phyloP scores from a whole-genome alignment of 1,140 invertebrate species.

The Zaprionus tsacasi region DNA sequence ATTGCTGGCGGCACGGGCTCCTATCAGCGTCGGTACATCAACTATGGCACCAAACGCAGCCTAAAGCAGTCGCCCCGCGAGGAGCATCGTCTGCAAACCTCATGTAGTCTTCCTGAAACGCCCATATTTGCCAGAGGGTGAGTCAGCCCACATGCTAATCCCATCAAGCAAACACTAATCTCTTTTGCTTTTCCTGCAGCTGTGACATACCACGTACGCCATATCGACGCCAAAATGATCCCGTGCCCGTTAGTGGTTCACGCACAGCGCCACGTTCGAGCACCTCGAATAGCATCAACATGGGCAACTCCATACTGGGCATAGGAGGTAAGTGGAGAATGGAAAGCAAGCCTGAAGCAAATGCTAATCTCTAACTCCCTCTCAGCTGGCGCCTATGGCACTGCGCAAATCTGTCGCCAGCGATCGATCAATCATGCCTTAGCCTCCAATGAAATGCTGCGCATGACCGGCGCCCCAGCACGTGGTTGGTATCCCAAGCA shows the following conservation, averaged over 20 bases:
- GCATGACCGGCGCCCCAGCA: constrained; percentile 90
- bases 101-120: constrained; percentile 92
- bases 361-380: neutral
- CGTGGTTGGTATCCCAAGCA: constrained; percentile 93
- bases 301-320: constrained; percentile 84
- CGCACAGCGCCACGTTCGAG: constrained; percentile 86
- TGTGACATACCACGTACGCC: constrained; percentile 91
- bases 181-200: constrained; percentile 36
- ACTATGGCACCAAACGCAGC: constrained; percentile 79
- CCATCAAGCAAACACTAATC: neutral
- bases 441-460: constrained; percentile 90
- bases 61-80: constrained; percentile 85
- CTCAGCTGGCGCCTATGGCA: constrained; percentile 79
- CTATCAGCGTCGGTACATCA: constrained; percentile 84
- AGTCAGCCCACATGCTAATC: neutral
- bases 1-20: constrained; percentile 74
- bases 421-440: constrained; percentile 88
- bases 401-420: constrained; percentile 87
- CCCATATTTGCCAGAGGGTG: constrained; percentile 91
- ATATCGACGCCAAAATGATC: constrained; percentile 86
- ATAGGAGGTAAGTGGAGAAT: constrained; percentile 61
- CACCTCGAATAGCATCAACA: constrained; percentile 85
- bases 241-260: constrained; percentile 77
- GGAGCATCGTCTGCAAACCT: constrained; percentile 89
- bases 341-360: too few relatives aligned